Percentiles rank a stretch among this genome's conserved stretches.
Conservation (phyloP, 2,113 vertebrate genomes). For the Piprites chloris region DNA sequence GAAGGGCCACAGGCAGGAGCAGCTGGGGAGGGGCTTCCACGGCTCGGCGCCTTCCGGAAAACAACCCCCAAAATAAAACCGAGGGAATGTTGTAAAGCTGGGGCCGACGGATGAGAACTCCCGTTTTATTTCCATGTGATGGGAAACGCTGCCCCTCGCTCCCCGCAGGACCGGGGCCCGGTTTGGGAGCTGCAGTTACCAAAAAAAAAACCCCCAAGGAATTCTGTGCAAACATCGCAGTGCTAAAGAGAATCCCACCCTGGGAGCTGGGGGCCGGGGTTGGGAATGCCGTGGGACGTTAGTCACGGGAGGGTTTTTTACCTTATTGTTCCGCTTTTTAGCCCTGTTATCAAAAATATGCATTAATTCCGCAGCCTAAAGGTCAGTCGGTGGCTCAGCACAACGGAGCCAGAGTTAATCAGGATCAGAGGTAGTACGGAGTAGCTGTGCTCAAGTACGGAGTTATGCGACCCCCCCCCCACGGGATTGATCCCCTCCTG, state of each 20-base stretch:
- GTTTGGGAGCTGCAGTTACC: background rate
- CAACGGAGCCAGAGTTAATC: slow-evolving; percentile 71
- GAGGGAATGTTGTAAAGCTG: background rate
- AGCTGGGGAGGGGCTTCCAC: background rate
- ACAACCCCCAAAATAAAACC: background rate
- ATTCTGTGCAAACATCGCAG: slow-evolving; percentile 63
- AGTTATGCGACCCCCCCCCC: background rate
- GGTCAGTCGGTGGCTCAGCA: slow-evolving; percentile 74
- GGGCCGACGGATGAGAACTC: background rate
- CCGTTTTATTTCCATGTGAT: background rate
- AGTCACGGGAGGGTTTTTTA: background rate
- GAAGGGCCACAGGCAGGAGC: background rate
- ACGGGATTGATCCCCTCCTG: background rate
- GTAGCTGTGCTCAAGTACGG: slow-evolving; percentile 59
- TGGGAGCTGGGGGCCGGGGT: background rate
- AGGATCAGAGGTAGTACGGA: slow-evolving; percentile 70
- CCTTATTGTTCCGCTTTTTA: slow-evolving; percentile 15
- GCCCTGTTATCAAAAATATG: slow-evolving; percentile 74
- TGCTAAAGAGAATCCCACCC: background rate
- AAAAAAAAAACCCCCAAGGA: background rate
- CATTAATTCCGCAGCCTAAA: slow-evolving; percentile 69
- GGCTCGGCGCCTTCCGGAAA: background rate
- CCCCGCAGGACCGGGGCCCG: background rate
- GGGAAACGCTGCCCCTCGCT: background rate
- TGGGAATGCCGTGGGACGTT: background rate